phyloP scores from a whole-genome alignment of 2,113 vertebrate species.

The Phodopus roborovskii region DNA sequence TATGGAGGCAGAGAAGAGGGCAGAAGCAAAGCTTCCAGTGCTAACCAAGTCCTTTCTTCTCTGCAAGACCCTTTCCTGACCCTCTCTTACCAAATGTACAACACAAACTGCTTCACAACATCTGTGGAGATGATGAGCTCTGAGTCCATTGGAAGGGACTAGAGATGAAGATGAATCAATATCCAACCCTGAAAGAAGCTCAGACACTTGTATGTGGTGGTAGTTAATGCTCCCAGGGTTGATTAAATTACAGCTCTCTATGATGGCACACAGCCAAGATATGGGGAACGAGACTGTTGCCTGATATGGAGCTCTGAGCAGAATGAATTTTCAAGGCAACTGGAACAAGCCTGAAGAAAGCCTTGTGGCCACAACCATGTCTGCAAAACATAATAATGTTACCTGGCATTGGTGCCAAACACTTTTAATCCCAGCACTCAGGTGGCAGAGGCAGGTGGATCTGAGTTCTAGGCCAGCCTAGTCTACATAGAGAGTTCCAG shows the following conservation, averaged over 20 bases:
- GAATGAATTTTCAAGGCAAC: constrained; percentile 27
- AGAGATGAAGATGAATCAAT: background rate
- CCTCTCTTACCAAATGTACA: background rate
- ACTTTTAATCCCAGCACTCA: background rate
- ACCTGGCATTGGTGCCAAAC: too few species aligned
- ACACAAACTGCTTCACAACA: background rate
- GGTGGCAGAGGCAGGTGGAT: background rate
- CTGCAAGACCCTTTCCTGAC: background rate
- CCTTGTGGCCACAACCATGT: background rate
- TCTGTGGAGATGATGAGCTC: background rate
- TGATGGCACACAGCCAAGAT: background rate
- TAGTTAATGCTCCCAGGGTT: background rate
- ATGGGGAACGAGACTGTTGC: background rate
- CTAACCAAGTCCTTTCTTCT: background rate
- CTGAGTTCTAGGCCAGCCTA: background rate
- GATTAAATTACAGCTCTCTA: constrained; percentile 23
- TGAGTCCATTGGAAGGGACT: background rate
- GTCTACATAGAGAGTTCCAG: background rate
- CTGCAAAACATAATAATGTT: too few species aligned
- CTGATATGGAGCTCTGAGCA: background rate
- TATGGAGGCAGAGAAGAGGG: background rate
- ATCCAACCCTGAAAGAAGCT: background rate
- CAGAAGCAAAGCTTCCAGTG: background rate
- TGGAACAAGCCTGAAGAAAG: background rate
- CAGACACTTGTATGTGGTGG: background rate